Percentiles rank a stretch among this genome's conserved stretches.
Conservation (phyloP, 2,113 vertebrate genomes). For the Chamaea fasciata region DNA sequence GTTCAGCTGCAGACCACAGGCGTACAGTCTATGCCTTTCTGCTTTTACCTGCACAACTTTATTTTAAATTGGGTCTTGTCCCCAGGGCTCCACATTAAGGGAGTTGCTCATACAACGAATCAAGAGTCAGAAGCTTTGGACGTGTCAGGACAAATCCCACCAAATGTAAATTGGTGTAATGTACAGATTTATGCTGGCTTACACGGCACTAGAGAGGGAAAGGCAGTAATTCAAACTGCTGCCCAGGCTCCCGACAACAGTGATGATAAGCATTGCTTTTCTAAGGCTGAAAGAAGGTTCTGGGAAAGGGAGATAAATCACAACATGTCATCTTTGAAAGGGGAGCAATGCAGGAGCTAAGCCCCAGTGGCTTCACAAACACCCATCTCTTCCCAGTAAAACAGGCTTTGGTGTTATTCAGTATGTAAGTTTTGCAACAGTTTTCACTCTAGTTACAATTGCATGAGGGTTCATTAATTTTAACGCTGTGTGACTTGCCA, state of each 20-base stretch:
- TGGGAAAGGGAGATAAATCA: neutral
- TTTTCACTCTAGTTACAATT: neutral
- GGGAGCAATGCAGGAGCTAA: neutral
- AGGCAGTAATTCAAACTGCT: conserved; percentile 18
- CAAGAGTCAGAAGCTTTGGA: conserved; percentile 16
- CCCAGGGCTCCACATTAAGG: conserved; percentile 25
- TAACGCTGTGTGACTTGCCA: neutral
- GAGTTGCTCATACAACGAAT: neutral
- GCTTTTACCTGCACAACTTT: neutral
- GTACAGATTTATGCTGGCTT: neutral
- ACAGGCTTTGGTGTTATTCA: neutral
- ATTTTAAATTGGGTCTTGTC: neutral
- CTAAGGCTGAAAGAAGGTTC: neutral
- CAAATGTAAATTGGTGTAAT: neutral
- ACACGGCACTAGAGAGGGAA: neutral
- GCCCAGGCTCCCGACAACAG: neutral
- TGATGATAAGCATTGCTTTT: neutral
- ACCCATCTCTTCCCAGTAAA: neutral
- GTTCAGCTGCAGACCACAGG: neutral
- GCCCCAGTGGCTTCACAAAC: neutral
- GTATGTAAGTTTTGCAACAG: neutral
- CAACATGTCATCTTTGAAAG: neutral
- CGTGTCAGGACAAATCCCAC: neutral
- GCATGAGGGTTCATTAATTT: neutral
- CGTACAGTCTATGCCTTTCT: neutral